Conservation (phyloP, 1,140 invertebrate species). For the Drosophila eugracilis region DNA sequence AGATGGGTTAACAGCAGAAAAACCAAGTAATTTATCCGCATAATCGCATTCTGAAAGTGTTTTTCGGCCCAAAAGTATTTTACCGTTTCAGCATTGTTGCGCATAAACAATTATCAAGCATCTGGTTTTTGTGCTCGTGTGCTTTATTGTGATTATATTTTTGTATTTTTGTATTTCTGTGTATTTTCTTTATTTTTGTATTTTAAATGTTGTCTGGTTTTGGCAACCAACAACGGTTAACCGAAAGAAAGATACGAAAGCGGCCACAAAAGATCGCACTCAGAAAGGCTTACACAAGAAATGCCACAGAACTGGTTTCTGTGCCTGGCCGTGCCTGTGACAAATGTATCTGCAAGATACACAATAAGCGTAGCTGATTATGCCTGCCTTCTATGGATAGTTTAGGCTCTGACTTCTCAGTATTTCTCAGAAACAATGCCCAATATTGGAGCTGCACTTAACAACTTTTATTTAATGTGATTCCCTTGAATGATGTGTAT, state of each 20-base stretch:
- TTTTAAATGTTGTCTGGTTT: slow-evolving; percentile 14
- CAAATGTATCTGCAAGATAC: slow-evolving; percentile 50
- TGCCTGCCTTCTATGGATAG: slow-evolving; percentile 31
- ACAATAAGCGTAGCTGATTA: slow-evolving; percentile 37
- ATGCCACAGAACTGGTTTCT: slow-evolving; percentile 45
- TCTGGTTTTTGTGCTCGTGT: slow-evolving; percentile 33
- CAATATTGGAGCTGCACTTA: slow-evolving; percentile 4
- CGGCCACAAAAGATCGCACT: slow-evolving; percentile 30
- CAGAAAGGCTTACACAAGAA: slow-evolving; percentile 45
- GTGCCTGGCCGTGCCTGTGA: slow-evolving; percentile 41
- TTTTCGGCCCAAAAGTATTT: slow-evolving; percentile 20
- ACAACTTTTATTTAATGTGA: not conserved
- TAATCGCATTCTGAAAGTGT: slow-evolving; percentile 39
- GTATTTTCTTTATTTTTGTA: slow-evolving; percentile 9
- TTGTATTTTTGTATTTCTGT: slow-evolving; percentile 1
- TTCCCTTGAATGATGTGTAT: not conserved
- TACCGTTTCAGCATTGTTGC: slow-evolving; percentile 16
- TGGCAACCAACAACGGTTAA: slow-evolving; percentile 31
- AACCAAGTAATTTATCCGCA: slow-evolving; percentile 40
- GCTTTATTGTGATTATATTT: slow-evolving; percentile 46
- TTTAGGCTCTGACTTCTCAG: slow-evolving; percentile 6
- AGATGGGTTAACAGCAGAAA: slow-evolving; percentile 33
- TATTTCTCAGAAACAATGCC: not conserved
- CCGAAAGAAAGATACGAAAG: slow-evolving; percentile 31
- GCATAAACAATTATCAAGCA: slow-evolving; percentile 47